Percentiles rank a stretch among this genome's conserved stretches.
phyloP scores from a whole-genome alignment of 1,140 invertebrate species.

The Meloidogyne hapla region DNA sequence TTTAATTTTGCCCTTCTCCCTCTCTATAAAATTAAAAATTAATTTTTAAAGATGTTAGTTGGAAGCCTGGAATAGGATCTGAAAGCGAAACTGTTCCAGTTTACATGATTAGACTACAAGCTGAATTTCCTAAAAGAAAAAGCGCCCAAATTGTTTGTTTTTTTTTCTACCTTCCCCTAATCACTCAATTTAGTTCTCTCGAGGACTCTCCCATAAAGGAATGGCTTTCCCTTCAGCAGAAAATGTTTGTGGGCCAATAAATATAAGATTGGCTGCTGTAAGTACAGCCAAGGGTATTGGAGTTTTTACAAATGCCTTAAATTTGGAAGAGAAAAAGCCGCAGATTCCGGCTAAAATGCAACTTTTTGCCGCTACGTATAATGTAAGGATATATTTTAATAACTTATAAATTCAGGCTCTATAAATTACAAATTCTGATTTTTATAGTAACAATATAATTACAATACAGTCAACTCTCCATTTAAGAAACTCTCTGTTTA shows the following conservation, averaged over 20 bases:
- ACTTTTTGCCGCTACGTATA: background rate
- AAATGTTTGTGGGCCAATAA: conserved; percentile 9
- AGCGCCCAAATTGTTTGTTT: conserved; percentile 24
- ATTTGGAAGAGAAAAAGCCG: conserved; percentile 14
- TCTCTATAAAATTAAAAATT: conserved; percentile 12
- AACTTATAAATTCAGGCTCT: too few relatives aligned
- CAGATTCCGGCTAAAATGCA: conserved; percentile 18
- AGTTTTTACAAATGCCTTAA: conserved; percentile 7
- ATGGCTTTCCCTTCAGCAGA: conserved; percentile 8
- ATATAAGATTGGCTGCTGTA: conserved; percentile 10
- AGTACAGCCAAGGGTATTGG: background rate
- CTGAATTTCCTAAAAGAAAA: conserved; percentile 17
- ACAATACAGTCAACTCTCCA: too few relatives aligned
- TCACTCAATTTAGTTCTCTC: conserved; percentile 12
- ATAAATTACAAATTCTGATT: background rate
- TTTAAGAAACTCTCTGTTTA: too few relatives aligned
- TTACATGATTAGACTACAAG: conserved; percentile 16
- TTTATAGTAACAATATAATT: background rate
- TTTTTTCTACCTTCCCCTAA: too few relatives aligned
- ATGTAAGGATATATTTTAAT: background rate
- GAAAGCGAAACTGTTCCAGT: conserved; percentile 16
- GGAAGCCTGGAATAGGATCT: background rate
- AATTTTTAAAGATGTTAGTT: conserved; percentile 8
- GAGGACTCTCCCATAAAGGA: background rate
- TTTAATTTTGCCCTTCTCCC: background rate